phyloP scores from a whole-genome alignment of 2,797 vertebrate species.

The Semaprochilodus insignis region DNA sequence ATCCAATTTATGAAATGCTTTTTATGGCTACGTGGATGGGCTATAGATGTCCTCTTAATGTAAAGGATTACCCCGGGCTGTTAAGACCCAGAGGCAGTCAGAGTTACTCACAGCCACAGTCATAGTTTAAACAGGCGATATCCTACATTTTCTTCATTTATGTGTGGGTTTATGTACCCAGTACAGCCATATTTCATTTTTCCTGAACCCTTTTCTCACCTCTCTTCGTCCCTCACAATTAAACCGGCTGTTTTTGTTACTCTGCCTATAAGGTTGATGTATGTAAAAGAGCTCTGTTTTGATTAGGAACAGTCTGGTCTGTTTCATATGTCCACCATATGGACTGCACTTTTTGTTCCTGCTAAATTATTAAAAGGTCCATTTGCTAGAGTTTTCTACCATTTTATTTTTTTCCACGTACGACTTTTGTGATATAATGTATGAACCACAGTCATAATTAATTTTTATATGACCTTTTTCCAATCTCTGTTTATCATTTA shows the following conservation, averaged over 20 bases:
- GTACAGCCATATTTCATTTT: background rate
- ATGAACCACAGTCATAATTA: no score
- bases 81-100: background rate
- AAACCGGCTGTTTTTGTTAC: background rate
- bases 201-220: background rate
- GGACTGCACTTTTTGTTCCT: no score
- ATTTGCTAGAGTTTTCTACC: no score
- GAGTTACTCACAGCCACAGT: background rate
- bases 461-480: no score
- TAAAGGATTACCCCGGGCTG: background rate
- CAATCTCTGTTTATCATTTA: no score
- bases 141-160: background rate
- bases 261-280: background rate
- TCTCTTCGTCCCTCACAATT: background rate
- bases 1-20: slow-evolving; percentile 11
- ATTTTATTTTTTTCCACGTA: no score
- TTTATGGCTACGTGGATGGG: background rate
- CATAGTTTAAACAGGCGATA: background rate
- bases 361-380: no score
- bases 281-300: no score
- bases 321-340: no score
- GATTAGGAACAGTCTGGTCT: no score
- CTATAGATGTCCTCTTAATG: slow-evolving; percentile 1
- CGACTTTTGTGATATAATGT: no score
- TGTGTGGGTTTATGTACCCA: background rate